Base-by-base conservation (phyloP, 2,888 invertebrate genomes). In the Colostygia pectinataria region DNA sequence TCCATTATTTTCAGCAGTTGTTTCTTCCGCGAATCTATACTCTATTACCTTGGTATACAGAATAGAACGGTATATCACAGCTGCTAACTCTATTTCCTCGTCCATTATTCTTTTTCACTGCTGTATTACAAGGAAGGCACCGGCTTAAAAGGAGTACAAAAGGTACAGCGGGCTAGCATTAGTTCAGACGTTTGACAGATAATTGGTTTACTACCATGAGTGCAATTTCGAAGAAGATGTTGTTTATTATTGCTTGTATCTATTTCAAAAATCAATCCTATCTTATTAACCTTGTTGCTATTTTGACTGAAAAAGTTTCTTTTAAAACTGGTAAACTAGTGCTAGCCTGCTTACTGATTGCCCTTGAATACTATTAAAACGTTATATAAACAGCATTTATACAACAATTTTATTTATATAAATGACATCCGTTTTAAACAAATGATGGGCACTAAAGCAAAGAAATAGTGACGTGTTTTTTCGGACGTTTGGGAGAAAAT, bases 41-140 rank as follows among this genome's bases (percentile, higher is more conserved):
- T 59, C 62, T 72, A 56, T 53, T 38, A 23, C 49, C 10, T 53
- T 23, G 41, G 33, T 37, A 58, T 54, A 69, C 57, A 59, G 57
- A 50, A 31, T 39, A 56, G 60, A 65, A 57, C 63, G 40, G 55
- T 51, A 37, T 61, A 53, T 52, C 18, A 46, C 37, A 29, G 18
- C 31, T 44, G 54, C 62, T 67, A 68, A 76, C 73, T 74, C 73
- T 68, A 74, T 77, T 78, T 75, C 66, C 67, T 57, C 39, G 60
- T 63, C 65, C 76, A 78, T 78, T 77, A 75, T 69, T 79, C 78
- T 76, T 74, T 73, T 72, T 71, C 74, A 65, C 62, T 67, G 66
- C 66, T 68, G 60, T 66, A 59, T 66, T 66, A 64, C 66, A 67
- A 67, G 61, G 62, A 63, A 65, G 62, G 63, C 59, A 59, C 55